Evolutionary conservation across 2,888 invertebrate species (phyloP), one percentile per base, ranked within the genome.

Genomic region (Chironomus tentans): DNA sequence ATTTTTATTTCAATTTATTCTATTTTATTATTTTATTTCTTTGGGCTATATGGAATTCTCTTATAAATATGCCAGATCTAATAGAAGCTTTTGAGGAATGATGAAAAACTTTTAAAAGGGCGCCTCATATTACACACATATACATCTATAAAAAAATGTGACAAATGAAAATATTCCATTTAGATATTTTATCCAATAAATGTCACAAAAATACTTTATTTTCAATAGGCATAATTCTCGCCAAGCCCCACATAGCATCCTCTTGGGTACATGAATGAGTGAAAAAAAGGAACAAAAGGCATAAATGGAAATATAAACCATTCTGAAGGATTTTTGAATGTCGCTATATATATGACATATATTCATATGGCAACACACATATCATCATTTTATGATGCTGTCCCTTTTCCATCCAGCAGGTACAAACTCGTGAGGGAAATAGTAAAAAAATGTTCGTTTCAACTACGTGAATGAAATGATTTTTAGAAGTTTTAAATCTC

Each of bases 141-240:
- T 38, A 10, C n/a, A 7, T 56, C 6, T n/a, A 56, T 3, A 18
- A 56, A 15, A 56, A 13, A 50, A 56, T 18, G 56, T 72, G 62
- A 61, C 72, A 72, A 72, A 72, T 61, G 62, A 72, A 71, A 72
- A 61, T 72, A 50, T 56, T 72, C 72, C 72, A 72, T 72, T 61
- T 62, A 72, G 56, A 56, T 56, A 18, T 56, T 62, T 38, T 28
- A 22, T 56, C 72, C 62, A 72, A 72, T 72, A 72, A 72, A 72
- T 72, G 62, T 72, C 72, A 62, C 15, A 62, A 38, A 50, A n/a
- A 50, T 50, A 50, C 22, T 50, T 50, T 50, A 6, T 15, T 56
- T 15, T 56, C 56, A 56, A 56, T 56, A 56, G 56, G 56, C 18
- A 56, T 56, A 56, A 56, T 56, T 56, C 56, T 56, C 15, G 18